A percentile compares a stretch with the other conserved stretches of the same genome.
Conservation (phyloP, 1,140 invertebrate genomes). For the Nixonia krombeini region DNA sequence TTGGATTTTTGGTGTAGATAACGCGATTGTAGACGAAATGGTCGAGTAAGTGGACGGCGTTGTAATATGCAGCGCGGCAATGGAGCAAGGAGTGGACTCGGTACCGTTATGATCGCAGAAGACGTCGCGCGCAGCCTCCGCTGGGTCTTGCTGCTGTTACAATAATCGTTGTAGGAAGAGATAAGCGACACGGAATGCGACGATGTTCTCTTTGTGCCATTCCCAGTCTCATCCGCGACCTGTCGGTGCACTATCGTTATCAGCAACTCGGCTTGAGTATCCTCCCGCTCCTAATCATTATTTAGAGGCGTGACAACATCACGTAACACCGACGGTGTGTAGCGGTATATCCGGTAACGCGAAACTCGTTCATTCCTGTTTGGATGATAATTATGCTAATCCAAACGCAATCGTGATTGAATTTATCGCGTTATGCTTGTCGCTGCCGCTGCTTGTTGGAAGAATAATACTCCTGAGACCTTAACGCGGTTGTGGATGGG, state of each 20-base stretch:
- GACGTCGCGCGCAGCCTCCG: conserved; percentile 1
- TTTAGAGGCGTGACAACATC: conserved; percentile 14
- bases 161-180: conserved; percentile 18
- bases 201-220: conserved; percentile 6
- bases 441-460: no score
- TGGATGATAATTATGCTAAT: not conserved
- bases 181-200: conserved; percentile 10
- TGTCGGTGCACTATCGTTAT: conserved; percentile 8
- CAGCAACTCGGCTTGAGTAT: not conserved
- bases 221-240: conserved; percentile 9
- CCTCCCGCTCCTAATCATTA: conserved; percentile 7
- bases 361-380: not conserved
- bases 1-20: not conserved
- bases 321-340: not conserved
- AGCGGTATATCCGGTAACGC: not conserved
- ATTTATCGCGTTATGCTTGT: no score
- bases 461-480: no score
- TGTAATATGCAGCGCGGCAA: not conserved
- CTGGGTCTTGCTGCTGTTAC: conserved; percentile 9
- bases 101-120: conserved; percentile 20
- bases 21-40: no score
- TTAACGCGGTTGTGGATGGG: no score
- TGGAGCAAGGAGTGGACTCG: not conserved
- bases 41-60: no score
- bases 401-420: no score